Evolutionary conservation across 2,888 invertebrate species (phyloP).

Genomic region (Dynastes grantii): DNA sequence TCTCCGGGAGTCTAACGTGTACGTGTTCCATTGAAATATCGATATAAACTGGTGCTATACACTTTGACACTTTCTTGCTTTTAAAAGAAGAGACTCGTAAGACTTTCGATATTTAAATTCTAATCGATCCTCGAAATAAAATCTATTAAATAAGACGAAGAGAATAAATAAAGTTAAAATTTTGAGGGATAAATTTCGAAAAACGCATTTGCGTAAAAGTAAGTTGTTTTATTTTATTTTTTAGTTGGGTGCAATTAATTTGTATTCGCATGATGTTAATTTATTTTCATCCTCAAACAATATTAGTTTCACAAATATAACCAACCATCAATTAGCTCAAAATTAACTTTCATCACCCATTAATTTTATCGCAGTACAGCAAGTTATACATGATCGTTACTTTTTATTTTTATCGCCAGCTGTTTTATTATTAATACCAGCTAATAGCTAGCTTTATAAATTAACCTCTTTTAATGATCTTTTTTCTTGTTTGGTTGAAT

Average conservation of each 20-base stretch:
- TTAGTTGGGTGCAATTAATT: too few species aligned
- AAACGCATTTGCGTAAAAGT: too few species aligned
- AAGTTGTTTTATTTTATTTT: too few species aligned
- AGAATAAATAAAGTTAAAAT: background rate
- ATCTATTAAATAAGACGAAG: conserved; percentile 6
- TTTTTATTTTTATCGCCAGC: conserved; percentile 39
- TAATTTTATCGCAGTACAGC: conserved; percentile 10
- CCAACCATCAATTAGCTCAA: background rate
- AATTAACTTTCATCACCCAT: background rate
- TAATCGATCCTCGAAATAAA: background rate
- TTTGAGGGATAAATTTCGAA: too few species aligned
- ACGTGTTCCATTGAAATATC: conserved; percentile 62
- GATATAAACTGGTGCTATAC: conserved; percentile 63
- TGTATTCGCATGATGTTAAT: too few species aligned
- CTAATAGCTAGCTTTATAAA: background rate
- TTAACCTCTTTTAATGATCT: background rate
- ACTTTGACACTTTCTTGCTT: conserved; percentile 51
- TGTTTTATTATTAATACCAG: conserved; percentile 15
- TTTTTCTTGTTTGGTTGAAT: background rate
- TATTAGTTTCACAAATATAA: too few species aligned
- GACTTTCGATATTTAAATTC: background rate
- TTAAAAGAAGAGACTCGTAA: conserved; percentile 49
- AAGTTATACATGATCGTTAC: conserved; percentile 32
- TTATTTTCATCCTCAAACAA: too few species aligned
- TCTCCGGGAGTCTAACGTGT: conserved; percentile 62